Percentiles rank a stretch among this genome's conserved stretches.
Conservation (phyloP, 2,888 invertebrate genomes). For the Yponomeuta malinellus region DNA sequence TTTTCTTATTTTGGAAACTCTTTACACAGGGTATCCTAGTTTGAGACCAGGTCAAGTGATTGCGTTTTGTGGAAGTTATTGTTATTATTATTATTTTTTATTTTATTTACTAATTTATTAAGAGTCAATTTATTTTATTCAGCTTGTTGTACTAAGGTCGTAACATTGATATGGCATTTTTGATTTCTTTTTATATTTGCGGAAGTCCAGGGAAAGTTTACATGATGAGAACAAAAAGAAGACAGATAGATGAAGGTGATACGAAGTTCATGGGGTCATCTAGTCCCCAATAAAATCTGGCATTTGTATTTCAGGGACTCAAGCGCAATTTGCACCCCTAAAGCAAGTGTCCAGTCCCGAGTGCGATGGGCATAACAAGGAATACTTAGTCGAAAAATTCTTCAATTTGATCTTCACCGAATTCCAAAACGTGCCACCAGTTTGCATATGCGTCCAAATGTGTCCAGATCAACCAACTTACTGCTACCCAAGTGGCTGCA, state of each 20-base stretch:
- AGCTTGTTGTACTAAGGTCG: not conserved
- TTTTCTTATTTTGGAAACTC: too few relatives aligned
- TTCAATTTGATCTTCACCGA: constrained; percentile 57
- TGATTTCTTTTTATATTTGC: too few relatives aligned
- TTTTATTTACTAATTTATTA: not conserved
- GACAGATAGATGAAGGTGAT: too few relatives aligned
- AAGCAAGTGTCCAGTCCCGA: not conserved
- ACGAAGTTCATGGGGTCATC: too few relatives aligned
- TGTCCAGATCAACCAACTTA: constrained; percentile 51
- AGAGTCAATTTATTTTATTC: not conserved
- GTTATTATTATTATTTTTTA: not conserved
- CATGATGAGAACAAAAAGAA: too few relatives aligned
- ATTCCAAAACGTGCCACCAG: constrained; percentile 46
- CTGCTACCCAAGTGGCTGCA: constrained; percentile 60
- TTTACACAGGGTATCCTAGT: too few relatives aligned
- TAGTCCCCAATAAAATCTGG: not conserved
- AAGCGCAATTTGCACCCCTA: not conserved
- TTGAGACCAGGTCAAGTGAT: too few relatives aligned
- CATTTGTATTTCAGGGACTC: not conserved
- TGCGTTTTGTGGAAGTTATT: too few relatives aligned
- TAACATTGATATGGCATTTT: not conserved
- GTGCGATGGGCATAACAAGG: constrained; percentile 36
- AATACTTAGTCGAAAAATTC: constrained; percentile 48
- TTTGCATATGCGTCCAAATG: constrained; percentile 60
- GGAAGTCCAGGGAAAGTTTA: too few relatives aligned